Evolutionary conservation across 2,888 invertebrate genomes (phyloP), one percentile per base, ranked within the genome.

Genomic region (Drosophila kambysellisi): DNA sequence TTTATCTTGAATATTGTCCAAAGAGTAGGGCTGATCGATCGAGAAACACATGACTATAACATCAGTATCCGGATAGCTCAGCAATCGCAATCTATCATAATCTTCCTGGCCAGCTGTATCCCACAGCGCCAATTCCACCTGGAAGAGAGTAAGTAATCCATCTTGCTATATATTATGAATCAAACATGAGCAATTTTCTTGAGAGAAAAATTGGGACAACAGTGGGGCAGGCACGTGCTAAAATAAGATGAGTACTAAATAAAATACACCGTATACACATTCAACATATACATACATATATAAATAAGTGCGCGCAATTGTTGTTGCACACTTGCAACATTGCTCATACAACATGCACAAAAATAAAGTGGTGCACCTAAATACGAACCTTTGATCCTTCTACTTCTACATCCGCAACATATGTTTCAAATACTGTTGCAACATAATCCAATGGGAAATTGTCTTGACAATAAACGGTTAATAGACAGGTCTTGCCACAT

Each of bases 41-140:
- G 98, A 98, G 95, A 99, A 99, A 94, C 99, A 99, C 98, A 99
- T 99, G 84, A 99, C 95, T 91, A 99, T 98, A 81, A 99, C 99
- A 94, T 99, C 99, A 66, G 99, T 99, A 94, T 99, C 99, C 56
- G 99, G 99, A 94, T 99, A 99, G 73, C 97, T 98, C 74, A 98
- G 94, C 79, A 98, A 98, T 92, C 99, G 96, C 92, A 99, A 95
- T 93, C 98, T 95, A 94, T 99, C 98, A 94, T 98, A 99, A 93
- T 98, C 99, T 94, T 99, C 99, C 94, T 99, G 98, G 52, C 99
- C 98, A 82, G 98, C 98, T 82, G 98, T 99, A 95, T 99, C 99
- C 98, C 98, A 99, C 88, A 98, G 94, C 79, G 97, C 97, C 88
- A 98, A 94, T 93, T 98, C 97, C 88, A 98, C 97, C 95, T 94